Conservation (phyloP, 2,113 vertebrate genomes). For the Eidolon helvum region DNA sequence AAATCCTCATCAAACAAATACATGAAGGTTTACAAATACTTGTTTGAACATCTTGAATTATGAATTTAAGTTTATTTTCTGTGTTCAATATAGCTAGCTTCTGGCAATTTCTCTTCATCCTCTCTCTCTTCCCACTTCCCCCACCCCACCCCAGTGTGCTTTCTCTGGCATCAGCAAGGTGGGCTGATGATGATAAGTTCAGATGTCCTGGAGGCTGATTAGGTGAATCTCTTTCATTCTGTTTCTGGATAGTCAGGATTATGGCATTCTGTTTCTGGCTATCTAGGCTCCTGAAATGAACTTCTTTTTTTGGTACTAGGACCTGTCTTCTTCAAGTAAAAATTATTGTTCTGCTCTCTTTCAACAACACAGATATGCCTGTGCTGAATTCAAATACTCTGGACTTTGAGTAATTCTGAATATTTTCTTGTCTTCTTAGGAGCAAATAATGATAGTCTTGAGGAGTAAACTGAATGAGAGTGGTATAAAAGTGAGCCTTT, state of each 20-base stretch:
- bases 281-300: background rate
- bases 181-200: background rate
- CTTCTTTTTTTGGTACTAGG: background rate
- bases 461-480: background rate
- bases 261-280: background rate
- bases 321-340: background rate
- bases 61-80: background rate
- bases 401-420: background rate
- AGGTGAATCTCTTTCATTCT: background rate
- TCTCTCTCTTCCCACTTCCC: rapidly evolving
- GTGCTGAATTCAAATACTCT: background rate
- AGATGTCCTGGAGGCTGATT: background rate
- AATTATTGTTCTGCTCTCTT: background rate
- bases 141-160: background rate
- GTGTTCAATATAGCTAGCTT: background rate
- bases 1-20: slow-evolving; percentile 11
- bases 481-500: background rate
- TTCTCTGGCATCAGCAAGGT: background rate
- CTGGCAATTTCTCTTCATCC: background rate
- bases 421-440: background rate
- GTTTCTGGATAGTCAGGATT: background rate
- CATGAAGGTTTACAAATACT: background rate
- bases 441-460: background rate
- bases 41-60: slow-evolving; percentile 4
- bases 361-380: background rate